phyloP scores from a whole-genome alignment of 2,113 vertebrate species.

The Nicator chloris region DNA sequence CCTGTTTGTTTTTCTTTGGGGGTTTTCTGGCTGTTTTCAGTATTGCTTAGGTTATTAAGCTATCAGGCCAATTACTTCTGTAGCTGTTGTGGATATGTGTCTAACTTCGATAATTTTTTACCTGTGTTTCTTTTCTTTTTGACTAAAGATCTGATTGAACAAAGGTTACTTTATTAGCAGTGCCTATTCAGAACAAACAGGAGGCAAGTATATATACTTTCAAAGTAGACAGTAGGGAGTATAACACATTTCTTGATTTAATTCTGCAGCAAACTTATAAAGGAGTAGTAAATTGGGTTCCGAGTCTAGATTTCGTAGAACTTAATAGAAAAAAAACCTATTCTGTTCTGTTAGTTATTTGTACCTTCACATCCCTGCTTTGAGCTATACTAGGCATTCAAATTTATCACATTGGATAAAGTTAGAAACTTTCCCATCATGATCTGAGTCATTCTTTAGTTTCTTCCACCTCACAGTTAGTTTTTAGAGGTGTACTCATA shows the following conservation, averaged over 20 bases:
- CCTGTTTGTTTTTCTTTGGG: not conserved
- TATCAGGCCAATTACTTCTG: not conserved
- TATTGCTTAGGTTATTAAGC: not conserved
- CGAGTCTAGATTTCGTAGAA: not conserved
- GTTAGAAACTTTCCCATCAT: not conserved
- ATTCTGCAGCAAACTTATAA: not conserved
- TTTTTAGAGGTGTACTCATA: not conserved
- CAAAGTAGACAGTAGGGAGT: not conserved
- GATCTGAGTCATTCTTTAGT: not conserved
- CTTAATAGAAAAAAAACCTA: not conserved
- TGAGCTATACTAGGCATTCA: not conserved
- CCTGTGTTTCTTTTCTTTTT: not conserved
- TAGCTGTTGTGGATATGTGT: not conserved
- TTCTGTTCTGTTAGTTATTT: not conserved
- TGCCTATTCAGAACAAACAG: not conserved
- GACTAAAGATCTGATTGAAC: not conserved
- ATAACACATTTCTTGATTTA: not conserved
- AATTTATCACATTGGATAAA: not conserved
- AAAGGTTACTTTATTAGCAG: not conserved
- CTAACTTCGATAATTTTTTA: not conserved
- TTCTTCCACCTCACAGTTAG: not conserved
- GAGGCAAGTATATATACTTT: not conserved
- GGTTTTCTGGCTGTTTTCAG: not conserved
- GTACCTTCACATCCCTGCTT: not conserved
- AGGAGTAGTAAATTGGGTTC: not conserved